Evolutionary conservation across 1,140 invertebrate genomes (phyloP).

Genomic region (Dreissena polymorpha): DNA sequence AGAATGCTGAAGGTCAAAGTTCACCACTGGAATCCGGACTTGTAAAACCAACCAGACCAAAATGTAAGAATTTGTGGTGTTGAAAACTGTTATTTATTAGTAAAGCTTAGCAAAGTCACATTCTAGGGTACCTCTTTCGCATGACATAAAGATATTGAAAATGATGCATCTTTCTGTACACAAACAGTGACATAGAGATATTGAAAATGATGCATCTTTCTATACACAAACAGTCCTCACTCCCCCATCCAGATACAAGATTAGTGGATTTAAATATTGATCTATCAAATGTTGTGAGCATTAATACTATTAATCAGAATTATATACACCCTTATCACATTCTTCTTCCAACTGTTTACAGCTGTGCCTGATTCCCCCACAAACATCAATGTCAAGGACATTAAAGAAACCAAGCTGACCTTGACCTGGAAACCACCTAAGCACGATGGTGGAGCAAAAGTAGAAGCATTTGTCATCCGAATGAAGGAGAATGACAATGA

Average conservation of each 20-base stretch:
- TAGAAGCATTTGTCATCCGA: slow-evolving; percentile 98
- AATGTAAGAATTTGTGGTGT: slow-evolving; percentile 57
- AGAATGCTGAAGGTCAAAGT: slow-evolving; percentile 97
- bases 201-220: too few relatives aligned
- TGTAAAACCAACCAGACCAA: slow-evolving; percentile 88
- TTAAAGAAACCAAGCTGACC: slow-evolving; percentile 96
- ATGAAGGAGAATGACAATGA: slow-evolving; percentile 85
- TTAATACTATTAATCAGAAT: too few relatives aligned
- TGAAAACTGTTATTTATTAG: background rate
- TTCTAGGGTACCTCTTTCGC: too few relatives aligned
- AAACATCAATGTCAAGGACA: slow-evolving; percentile 90
- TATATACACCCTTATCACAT: too few relatives aligned
- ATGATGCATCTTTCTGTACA: too few relatives aligned
- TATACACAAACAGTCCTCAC: too few relatives aligned
- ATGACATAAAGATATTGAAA: too few relatives aligned
- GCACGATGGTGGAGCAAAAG: slow-evolving; percentile 90
- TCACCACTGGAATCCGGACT: slow-evolving; percentile 95
- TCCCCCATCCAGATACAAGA: background rate
- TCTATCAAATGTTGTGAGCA: background rate
- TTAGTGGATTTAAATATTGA: background rate
- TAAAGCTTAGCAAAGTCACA: background rate
- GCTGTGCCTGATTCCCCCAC: slow-evolving; percentile 84
- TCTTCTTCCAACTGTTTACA: slow-evolving; percentile 78
- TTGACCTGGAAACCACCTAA: slow-evolving; percentile 94
- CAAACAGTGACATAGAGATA: too few relatives aligned